Base-by-base conservation (phyloP, 2,888 invertebrate genomes). In the Tinea trinotella region DNA sequence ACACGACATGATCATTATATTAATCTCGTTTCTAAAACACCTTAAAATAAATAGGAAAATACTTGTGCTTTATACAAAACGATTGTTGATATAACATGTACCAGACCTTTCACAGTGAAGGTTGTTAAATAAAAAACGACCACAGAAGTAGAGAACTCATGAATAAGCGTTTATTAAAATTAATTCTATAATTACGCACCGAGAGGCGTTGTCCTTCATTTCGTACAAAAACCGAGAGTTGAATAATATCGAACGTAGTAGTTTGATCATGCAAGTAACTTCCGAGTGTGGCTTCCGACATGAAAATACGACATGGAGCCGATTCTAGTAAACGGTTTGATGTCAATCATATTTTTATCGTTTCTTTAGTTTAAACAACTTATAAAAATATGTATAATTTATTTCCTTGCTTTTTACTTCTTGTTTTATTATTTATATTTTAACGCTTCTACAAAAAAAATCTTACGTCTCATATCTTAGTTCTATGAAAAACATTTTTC, bases 171-270 rank as follows among this genome's bases (percentile, higher is more conserved):
- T 50, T 50, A 50, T 24, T 13, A 50, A 24, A 24, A 24, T 50
- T 24, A 50, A 18, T 50, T 50, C 50, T 46, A 24, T 24, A 50
- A 50, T 50, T 24, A 50, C 15, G 13, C 50, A 50, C 24, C 4
- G 50, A 50, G 24, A 50, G 50, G 50, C 50, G 50, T 24, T 50
- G 24, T 24, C 50, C 50, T 50, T 50, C 13, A 15, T 50, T 50
- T 20, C 9, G 24, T 22, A 18, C 50, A 20, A 50, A 24, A 24
- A 50, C 50, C 50, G 13, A 24, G 24, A 50, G 24, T 50, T 15
- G 24, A 24, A 24, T 40, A 30, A 12, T 40, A 40, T 40, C 13
- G 40, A 40, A 40, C 40, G 15, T n/a, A 40, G 40, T 13, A 18
- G 24, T n/a, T 22, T 24, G 50, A 24, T 50, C 50, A 50, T 24